phyloP scores from a whole-genome alignment of 2,113 vertebrate species.

The Sylvicapra grimmia region DNA sequence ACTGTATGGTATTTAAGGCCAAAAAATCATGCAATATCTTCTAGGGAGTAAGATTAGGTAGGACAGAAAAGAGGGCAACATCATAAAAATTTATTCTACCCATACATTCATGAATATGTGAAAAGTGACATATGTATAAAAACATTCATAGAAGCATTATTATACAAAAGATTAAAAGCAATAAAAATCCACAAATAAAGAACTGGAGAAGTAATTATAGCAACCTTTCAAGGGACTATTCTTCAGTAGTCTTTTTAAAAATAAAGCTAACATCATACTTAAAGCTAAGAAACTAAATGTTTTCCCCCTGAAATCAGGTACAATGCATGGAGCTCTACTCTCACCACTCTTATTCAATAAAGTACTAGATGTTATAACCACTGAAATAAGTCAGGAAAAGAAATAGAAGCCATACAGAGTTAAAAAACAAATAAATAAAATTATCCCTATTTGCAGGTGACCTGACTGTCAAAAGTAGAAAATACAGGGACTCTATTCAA shows the following conservation, averaged over 20 bases:
- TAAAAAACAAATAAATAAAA: neutral
- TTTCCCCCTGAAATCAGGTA: neutral
- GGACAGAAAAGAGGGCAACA: neutral
- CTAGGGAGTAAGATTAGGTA: neutral
- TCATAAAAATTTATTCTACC: neutral
- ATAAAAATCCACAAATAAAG: neutral
- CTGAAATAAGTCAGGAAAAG: neutral
- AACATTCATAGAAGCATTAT: neutral
- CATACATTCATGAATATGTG: neutral
- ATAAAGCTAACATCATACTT: neutral
- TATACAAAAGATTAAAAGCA: neutral
- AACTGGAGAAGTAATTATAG: neutral
- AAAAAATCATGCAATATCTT: neutral
- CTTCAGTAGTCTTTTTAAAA: neutral
- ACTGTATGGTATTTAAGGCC: neutral
- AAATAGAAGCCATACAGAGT: neutral
- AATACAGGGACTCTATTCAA: neutral
- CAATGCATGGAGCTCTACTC: neutral
- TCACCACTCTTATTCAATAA: neutral
- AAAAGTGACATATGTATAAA: neutral
- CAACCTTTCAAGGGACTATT: neutral
- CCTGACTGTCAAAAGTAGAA: neutral
- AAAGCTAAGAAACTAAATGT: neutral
- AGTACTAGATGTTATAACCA: neutral
- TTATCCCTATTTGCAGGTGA: neutral